phyloP scores from a whole-genome alignment of 30 jellyfish, hydroid and myxozoan species.

The Cassiopea andromeda region DNA sequence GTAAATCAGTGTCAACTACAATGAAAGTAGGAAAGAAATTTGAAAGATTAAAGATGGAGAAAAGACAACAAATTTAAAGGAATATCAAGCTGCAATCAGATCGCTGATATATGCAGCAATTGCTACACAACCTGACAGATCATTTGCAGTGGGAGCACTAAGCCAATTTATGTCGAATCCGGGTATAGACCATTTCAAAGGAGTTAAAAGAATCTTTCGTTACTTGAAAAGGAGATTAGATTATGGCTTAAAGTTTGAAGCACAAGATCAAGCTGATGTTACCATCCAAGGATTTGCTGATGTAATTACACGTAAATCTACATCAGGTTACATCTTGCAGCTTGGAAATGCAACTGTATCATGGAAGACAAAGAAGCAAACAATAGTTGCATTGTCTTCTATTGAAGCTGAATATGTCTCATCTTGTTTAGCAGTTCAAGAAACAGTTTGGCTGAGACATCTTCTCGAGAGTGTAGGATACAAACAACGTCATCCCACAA shows the following conservation, averaged over 20 bases:
- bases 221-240: conserved; percentile 19
- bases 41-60: neutral
- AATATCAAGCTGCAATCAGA: conserved; percentile 28
- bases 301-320: conserved; percentile 28
- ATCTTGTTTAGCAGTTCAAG: too few species aligned
- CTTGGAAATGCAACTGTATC: neutral
- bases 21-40: conserved; percentile 15
- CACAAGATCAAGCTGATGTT: neutral
- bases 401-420: too few species aligned
- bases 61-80: neutral
- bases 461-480: too few species aligned
- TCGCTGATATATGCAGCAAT: conserved; percentile 31
- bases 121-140: conserved; percentile 37
- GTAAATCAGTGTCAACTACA: conserved; percentile 49
- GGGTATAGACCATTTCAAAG: conserved; percentile 34
- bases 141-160: conserved; percentile 26
- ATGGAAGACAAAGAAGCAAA: too few species aligned
- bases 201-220: conserved; percentile 15
- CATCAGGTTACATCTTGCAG: conserved; percentile 51
- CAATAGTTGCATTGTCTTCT: too few species aligned
- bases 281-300: conserved; percentile 45
- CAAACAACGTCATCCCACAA: too few species aligned
- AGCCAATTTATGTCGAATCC: conserved; percentile 32
- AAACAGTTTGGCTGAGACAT: too few species aligned
- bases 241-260: neutral